phyloP scores from a whole-genome alignment of 2,797 vertebrate species.

The Platalea minor region DNA sequence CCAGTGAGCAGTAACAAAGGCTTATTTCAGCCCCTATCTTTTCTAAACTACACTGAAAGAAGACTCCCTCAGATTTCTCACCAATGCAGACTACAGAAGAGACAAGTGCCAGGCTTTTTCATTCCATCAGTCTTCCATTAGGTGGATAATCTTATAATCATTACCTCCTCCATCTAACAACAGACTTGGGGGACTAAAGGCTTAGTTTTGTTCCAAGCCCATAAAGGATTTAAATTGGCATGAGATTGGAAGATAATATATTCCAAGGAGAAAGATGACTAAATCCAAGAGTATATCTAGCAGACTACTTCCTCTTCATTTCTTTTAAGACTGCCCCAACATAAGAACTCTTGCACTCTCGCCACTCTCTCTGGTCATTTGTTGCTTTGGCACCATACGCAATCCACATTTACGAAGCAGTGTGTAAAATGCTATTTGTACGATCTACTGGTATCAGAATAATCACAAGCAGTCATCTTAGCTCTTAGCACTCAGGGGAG shows the following conservation, averaged over 20 bases:
- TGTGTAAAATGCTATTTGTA: background rate
- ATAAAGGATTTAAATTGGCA: background rate
- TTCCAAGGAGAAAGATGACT: background rate
- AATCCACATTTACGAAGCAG: background rate
- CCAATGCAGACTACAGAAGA: background rate
- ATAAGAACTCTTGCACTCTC: background rate
- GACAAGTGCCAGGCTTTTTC: background rate
- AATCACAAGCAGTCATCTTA: background rate
- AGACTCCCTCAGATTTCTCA: background rate
- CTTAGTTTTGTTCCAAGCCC: background rate
- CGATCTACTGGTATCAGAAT: background rate
- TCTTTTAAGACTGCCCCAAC: background rate
- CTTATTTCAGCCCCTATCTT: background rate
- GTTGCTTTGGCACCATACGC: background rate
- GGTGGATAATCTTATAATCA: background rate
- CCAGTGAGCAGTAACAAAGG: background rate
- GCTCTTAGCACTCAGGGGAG: background rate
- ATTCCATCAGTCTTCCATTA: background rate
- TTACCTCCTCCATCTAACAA: background rate
- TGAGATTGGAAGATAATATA: background rate
- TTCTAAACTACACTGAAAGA: background rate
- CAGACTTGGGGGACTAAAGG: background rate
- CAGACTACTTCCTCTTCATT: background rate
- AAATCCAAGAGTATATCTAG: background rate
- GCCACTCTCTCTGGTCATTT: background rate